These are phyloP conservation scores for Chaetodon trifasciatus DNA, from an alignment of 2,797 vertebrate genomes.

Conservation along the genomic window DNA sequence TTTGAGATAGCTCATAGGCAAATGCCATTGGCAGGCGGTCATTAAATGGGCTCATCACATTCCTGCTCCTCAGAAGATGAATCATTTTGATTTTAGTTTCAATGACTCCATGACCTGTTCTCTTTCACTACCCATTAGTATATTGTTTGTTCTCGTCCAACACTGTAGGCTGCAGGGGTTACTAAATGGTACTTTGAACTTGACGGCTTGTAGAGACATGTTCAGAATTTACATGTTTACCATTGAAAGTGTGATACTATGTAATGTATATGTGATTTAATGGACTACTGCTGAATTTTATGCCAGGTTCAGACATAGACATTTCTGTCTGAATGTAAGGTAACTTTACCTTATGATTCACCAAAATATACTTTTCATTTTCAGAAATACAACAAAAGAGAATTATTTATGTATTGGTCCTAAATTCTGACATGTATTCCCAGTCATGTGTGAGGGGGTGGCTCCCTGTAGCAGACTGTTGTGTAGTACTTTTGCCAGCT, in stretches of 20 bases:
- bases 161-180: background rate
- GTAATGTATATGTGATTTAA: background rate
- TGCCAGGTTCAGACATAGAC: background rate
- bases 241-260: background rate
- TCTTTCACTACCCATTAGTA: background rate
- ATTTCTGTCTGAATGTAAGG: background rate
- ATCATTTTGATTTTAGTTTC: background rate
- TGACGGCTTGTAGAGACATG: background rate
- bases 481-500: conserved; percentile 48
- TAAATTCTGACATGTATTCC: conserved; percentile 1
- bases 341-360: background rate
- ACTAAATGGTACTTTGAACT: background rate
- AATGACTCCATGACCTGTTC: background rate
- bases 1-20: too few species aligned
- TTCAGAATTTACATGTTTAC: background rate
- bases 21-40: background rate
- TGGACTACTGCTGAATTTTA: background rate
- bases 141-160: background rate
- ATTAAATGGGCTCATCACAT: background rate
- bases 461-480: conserved; percentile 45
- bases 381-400: background rate
- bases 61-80: background rate
- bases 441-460: conserved; percentile 39
- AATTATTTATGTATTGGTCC: background rate
- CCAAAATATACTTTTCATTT: background rate